These are phyloP conservation scores for Sitobion miscanthi DNA, from an alignment of 1,140 invertebrate species.

Conservation along the genomic window DNA sequence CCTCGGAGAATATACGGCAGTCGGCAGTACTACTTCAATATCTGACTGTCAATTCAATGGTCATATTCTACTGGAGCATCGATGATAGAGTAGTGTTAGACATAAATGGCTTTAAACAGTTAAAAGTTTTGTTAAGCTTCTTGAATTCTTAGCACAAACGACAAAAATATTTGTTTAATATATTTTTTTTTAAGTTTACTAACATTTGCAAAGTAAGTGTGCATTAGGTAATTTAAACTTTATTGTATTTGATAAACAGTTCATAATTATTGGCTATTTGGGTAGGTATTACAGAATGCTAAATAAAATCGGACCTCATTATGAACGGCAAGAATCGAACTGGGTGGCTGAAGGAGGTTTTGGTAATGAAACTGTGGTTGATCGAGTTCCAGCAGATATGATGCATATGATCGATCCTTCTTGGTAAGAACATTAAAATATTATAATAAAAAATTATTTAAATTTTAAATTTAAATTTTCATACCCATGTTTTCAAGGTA, in stretches of 20 bases:
- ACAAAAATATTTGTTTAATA: neutral
- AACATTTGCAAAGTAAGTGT: neutral
- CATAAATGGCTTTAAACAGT: conserved; percentile 10
- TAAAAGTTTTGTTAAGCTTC: neutral
- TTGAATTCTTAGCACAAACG: neutral
- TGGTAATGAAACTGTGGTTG: conserved; percentile 75
- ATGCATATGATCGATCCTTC: conserved; percentile 74
- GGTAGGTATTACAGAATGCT: conserved; percentile 34
- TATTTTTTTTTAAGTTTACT: neutral
- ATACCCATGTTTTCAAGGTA: conserved; percentile 62
- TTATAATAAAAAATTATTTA: neutral
- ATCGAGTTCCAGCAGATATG: conserved; percentile 76
- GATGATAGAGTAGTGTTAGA: neutral
- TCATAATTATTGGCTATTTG: neutral
- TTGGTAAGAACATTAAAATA: conserved; percentile 66
- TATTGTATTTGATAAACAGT: neutral
- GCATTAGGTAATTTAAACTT: neutral
- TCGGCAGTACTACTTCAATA: neutral
- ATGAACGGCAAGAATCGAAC: conserved; percentile 25
- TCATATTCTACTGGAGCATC: neutral
- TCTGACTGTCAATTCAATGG: neutral
- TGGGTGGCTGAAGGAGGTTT: conserved; percentile 59
- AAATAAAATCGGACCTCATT: conserved; percentile 37
- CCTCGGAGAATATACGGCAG: neutral
- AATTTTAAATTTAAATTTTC: too few species aligned